Conservation (phyloP, 1,140 invertebrate genomes). For the Drosophila grimshawi region DNA sequence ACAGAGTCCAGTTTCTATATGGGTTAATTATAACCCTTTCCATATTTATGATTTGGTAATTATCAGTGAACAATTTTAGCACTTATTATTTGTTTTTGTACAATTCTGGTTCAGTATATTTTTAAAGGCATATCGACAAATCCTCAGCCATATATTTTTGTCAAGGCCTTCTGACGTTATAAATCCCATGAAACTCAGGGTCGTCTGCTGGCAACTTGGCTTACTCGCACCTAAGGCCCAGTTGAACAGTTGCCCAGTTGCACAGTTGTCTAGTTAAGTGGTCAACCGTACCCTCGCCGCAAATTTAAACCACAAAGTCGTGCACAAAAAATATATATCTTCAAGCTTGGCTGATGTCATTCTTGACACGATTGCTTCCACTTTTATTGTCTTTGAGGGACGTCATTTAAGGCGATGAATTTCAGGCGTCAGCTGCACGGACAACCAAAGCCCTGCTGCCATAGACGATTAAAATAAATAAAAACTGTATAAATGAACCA, state of each 20-base stretch:
- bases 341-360: conserved; percentile 56
- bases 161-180: conserved; percentile 31
- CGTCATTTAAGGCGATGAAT: conserved; percentile 16
- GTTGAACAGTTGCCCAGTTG: conserved; percentile 16
- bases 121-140: not conserved
- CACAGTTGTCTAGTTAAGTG: conserved; percentile 29
- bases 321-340: conserved; percentile 46
- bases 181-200: conserved; percentile 25
- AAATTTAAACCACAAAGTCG: conserved; percentile 31
- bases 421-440: conserved; percentile 34
- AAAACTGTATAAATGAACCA: not conserved
- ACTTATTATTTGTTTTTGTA: too few relatives aligned
- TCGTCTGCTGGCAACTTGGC: conserved; percentile 26
- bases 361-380: conserved; percentile 22
- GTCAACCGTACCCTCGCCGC: conserved; percentile 4
- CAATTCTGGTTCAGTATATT: not conserved
- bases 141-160: not conserved
- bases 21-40: too few relatives aligned
- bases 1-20: too few relatives aligned
- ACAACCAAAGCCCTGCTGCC: conserved; percentile 26
- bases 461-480: not conserved
- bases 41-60: too few relatives aligned
- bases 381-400: conserved; percentile 58
- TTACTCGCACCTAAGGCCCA: conserved; percentile 28
- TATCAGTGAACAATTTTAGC: too few relatives aligned